Conservation (phyloP, 2,888 invertebrate genomes). For the Tachina lurida region DNA sequence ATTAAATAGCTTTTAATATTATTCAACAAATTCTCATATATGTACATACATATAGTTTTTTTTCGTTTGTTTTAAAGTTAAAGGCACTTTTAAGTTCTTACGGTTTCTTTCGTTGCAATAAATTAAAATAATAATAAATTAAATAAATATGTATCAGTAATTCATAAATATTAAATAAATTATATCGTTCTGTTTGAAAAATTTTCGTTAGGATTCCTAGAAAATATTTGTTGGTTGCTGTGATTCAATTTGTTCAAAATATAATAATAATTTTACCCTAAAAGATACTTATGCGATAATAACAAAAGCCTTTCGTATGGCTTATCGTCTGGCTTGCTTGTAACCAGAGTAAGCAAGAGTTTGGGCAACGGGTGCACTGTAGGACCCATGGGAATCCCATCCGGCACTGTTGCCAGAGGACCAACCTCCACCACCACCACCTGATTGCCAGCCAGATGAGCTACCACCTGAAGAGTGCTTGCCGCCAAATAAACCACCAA, state of each 20-base stretch:
- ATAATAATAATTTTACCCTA: conserved; percentile 69
- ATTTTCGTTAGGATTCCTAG: conserved; percentile 61
- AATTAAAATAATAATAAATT: conserved; percentile 78
- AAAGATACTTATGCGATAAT: conserved; percentile 56
- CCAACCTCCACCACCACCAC: conserved; percentile 77
- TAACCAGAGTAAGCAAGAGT: conserved; percentile 84
- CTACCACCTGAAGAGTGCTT: conserved; percentile 75
- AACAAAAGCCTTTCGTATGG: conserved; percentile 47
- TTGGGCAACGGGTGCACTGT: conserved; percentile 84
- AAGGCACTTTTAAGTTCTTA: conserved; percentile 68
- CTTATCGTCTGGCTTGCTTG: conserved; percentile 82
- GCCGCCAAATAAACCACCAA: conserved; percentile 80
- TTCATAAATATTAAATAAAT: conserved; percentile 77
- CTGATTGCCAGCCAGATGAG: conserved; percentile 72
- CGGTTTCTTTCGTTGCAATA: conserved; percentile 72
- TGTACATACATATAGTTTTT: not conserved
- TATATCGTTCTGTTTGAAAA: conserved; percentile 74
- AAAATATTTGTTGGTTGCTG: conserved; percentile 30
- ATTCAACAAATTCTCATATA: conserved; percentile 39
- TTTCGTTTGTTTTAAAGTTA: not conserved
- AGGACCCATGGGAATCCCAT: conserved; percentile 83
- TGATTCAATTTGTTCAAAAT: conserved; percentile 50
- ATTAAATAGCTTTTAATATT: conserved; percentile 11
- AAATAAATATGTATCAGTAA: conserved; percentile 82
- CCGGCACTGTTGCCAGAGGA: conserved; percentile 79